Evolutionary conservation across 2,113 vertebrate species (phyloP).

Genomic region (Larimichthys crocea): DNA sequence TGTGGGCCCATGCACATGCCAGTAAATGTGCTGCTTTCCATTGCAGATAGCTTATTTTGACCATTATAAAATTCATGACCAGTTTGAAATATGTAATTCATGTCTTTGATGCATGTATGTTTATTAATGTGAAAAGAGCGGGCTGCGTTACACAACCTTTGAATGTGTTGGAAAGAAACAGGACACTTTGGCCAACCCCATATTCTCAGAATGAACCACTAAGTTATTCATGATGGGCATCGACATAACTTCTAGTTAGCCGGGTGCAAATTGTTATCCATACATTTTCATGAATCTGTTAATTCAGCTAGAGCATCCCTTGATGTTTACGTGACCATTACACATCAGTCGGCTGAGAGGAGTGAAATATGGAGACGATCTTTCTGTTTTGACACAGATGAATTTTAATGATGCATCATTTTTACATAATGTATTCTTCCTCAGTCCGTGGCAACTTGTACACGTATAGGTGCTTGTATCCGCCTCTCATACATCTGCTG

Average conservation of each 20-base stretch:
- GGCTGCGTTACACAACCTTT: not conserved
- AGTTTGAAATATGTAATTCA: constrained; percentile 16
- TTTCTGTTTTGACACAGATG: constrained; percentile 28
- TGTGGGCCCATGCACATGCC: not conserved
- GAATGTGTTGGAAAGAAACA: constrained; percentile 24
- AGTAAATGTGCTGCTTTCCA: constrained; percentile 7
- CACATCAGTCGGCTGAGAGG: constrained; percentile 6
- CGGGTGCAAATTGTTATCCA: not conserved
- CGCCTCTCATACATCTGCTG: constrained; percentile 1
- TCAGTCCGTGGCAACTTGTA: not conserved
- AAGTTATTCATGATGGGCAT: constrained; percentile 58
- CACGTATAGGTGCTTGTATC: constrained; percentile 7
- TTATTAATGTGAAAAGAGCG: constrained; percentile 8
- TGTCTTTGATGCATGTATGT: constrained; percentile 32
- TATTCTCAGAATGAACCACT: constrained; percentile 17
- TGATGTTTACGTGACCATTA: constrained; percentile 16
- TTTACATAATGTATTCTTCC: constrained; percentile 9
- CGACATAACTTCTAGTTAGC: not conserved
- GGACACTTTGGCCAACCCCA: not conserved
- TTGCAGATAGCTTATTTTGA: constrained; percentile 34
- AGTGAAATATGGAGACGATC: not conserved
- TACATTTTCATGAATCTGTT: constrained; percentile 37
- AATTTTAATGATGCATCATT: constrained; percentile 32
- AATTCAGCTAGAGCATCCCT: constrained; percentile 9
- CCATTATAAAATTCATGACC: not conserved